Conservation (phyloP, 1,140 invertebrate genomes). For the Euschistus heros region DNA sequence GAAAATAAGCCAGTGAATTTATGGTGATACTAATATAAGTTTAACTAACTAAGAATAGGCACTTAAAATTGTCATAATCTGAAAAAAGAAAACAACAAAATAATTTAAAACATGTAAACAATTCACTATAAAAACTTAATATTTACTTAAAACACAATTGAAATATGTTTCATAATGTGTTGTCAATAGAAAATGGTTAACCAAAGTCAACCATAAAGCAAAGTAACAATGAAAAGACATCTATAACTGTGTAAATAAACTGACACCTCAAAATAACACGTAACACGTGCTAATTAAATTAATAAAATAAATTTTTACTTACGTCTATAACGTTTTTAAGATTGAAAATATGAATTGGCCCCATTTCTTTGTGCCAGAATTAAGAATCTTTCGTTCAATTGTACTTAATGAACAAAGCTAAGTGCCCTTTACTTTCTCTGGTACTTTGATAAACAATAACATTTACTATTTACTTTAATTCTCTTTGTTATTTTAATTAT, state of each 20-base stretch:
- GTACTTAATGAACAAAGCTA: neutral
- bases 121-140: no score
- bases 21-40: neutral
- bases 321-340: neutral
- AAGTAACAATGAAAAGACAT: neutral
- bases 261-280: neutral
- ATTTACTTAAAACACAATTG: neutral
- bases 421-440: no score
- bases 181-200: neutral
- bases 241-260: neutral
- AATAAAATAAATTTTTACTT: neutral
- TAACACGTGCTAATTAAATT: neutral
- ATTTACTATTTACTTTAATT: no score
- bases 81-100: neutral
- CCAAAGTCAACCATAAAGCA: neutral
- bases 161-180: neutral
- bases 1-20: constrained; percentile 1
- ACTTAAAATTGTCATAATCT: constrained; percentile 1
- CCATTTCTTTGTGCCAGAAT: constrained; percentile 2
- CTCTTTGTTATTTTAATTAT: no score
- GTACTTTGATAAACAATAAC: no score
- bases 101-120: no score
- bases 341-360: neutral
- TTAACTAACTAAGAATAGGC: constrained; percentile 9
- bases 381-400: neutral